Evolutionary conservation across 2,888 invertebrate genomes (phyloP), one percentile per base, ranked within the genome.

Genomic region (Esperia sulphurella): DNA sequence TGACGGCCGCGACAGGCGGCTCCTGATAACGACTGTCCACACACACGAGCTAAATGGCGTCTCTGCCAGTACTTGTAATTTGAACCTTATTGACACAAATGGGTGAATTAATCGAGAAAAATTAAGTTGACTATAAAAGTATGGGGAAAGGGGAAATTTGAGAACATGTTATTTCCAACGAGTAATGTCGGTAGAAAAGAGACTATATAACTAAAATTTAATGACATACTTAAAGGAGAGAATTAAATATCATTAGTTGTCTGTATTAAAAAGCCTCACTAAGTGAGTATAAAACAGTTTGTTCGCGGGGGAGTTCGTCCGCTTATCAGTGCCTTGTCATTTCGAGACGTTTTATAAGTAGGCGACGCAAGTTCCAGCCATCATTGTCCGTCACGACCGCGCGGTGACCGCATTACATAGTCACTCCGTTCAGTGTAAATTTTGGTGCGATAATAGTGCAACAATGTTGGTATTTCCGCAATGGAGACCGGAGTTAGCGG

Each of bases 291-390:
- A 8, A 55, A 49, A 55, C 56, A 53, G 57, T 49, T 54, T 73
- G 76, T 84, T 86, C 85, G 89, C 83, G 79, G 89, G 88, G 89
- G 89, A 86, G 83, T 67, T 79, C 70, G 70, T 59, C 53, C 66
- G 63, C 78, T 87, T 89, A 89, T 89, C 88, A 80, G 80, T 65
- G 70, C 66, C 74, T 65, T 79, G 83, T 82, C 79, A 78, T 66
- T 70, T 61, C 63, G 75, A 83, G 81, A 81, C 78, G 78, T 84
- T 81, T 86, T 88, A 89, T 87, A 89, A 88, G 84, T 80, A 83
- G 59, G 71, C 74, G 72, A 63, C 69, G 59, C 74, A 73, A 59
- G 70, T 68, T 68, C 61, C 58, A 63, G 68, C 67, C 73, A 79
- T 74, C 87, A 88, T 78, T 87, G 73, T 74, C 71, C 72, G 71